Percentiles rank a stretch among this genome's conserved stretches.
phyloP scores from a whole-genome alignment of 2,888 invertebrate species.

The Cremastinae sp. region DNA sequence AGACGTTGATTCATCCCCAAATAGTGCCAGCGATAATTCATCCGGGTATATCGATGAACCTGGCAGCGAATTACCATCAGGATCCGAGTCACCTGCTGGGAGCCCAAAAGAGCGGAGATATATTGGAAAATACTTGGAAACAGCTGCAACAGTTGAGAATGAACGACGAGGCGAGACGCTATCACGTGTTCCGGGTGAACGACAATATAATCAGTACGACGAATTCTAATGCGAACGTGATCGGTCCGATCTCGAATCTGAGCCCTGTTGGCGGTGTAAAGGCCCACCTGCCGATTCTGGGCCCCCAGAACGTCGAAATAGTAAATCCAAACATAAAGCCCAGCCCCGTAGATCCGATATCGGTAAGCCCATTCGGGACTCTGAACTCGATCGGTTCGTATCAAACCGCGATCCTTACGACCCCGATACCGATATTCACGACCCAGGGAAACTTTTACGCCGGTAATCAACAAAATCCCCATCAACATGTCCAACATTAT shows the following conservation, averaged over 20 bases:
- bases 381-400: constrained; percentile 67
- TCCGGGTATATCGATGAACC: constrained; percentile 60
- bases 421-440: constrained; percentile 75
- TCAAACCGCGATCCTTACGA: constrained; percentile 74
- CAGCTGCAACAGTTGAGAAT: constrained; percentile 71
- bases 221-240: constrained; percentile 67
- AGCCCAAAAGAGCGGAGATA: constrained; percentile 67
- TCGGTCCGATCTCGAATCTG: constrained; percentile 42
- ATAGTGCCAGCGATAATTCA: constrained; percentile 72
- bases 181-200: constrained; percentile 51
- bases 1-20: constrained; percentile 60
- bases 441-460: constrained; percentile 71
- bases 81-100: constrained; percentile 55
- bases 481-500: too few relatives aligned
- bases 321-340: constrained; percentile 74
- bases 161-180: constrained; percentile 60
- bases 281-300: constrained; percentile 74
- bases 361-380: constrained; percentile 67
- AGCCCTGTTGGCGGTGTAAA: constrained; percentile 58
- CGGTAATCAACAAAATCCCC: constrained; percentile 20
- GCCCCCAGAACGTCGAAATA: constrained; percentile 76
- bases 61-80: constrained; percentile 65
- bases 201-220: constrained; percentile 72
- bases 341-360: constrained; percentile 67
- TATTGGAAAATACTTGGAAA: constrained; percentile 70